Evolutionary conservation across 2,888 invertebrate species (phyloP).

Genomic region (Chrysolina oricalcia): DNA sequence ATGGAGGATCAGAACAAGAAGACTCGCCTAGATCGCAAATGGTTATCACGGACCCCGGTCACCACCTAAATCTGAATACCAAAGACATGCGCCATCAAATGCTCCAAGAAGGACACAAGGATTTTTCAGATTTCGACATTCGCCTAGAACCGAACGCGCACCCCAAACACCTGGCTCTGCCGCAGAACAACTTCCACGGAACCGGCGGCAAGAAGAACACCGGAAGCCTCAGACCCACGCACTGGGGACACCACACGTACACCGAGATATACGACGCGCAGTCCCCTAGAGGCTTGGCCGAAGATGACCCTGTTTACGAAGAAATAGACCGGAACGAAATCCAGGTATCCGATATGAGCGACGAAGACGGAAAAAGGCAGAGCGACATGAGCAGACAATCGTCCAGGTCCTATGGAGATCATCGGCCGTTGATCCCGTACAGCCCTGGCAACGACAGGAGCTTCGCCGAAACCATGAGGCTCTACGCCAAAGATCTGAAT

Average conservation of each 20-base stretch:
- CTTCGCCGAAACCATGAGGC: slow-evolving; percentile 65
- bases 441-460: slow-evolving; percentile 79
- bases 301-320: slow-evolving; percentile 88
- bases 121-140: slow-evolving; percentile 64
- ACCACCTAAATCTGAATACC: slow-evolving; percentile 73
- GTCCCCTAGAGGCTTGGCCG: slow-evolving; percentile 72
- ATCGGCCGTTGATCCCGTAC: slow-evolving; percentile 86
- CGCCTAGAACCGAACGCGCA: slow-evolving; percentile 60
- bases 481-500: slow-evolving; percentile 63
- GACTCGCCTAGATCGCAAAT: slow-evolving; percentile 79
- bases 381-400: slow-evolving; percentile 82
- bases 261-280: slow-evolving; percentile 80
- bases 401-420: slow-evolving; percentile 86
- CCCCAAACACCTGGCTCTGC: slow-evolving; percentile 65
- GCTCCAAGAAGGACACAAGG: slow-evolving; percentile 64
- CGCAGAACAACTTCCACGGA: slow-evolving; percentile 63
- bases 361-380: slow-evolving; percentile 84
- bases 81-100: slow-evolving; percentile 74
- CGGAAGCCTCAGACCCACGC: slow-evolving; percentile 69
- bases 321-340: slow-evolving; percentile 85
- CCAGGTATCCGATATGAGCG: slow-evolving; percentile 84
- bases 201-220: slow-evolving; percentile 65
- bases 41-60: slow-evolving; percentile 73
- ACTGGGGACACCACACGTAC: slow-evolving; percentile 80
- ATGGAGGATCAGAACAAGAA: slow-evolving; percentile 79